Evolutionary conservation across 2,888 invertebrate species (phyloP).

Genomic region (Drosophila borborema): DNA sequence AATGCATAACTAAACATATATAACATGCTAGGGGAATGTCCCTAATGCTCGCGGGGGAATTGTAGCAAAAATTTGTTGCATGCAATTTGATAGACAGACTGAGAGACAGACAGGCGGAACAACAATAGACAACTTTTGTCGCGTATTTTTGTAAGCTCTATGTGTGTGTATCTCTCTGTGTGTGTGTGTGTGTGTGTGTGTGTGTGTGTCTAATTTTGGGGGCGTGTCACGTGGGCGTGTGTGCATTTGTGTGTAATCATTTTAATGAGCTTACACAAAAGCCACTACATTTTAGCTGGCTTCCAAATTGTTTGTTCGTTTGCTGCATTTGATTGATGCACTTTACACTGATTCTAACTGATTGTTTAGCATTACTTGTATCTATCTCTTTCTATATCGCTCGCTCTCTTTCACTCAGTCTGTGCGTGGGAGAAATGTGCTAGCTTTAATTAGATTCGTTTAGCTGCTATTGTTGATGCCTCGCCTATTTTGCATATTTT

Average conservation of each 20-base stretch:
- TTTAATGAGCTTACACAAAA: constrained; percentile 78
- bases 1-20: constrained; percentile 74
- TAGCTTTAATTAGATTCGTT: constrained; percentile 55
- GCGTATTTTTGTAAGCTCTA: constrained; percentile 40
- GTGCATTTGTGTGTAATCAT: constrained; percentile 61
- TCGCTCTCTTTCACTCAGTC: not conserved
- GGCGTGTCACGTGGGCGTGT: constrained; percentile 38
- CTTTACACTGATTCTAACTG: constrained; percentile 37
- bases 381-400: no score
- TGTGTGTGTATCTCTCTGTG: constrained; percentile 16
- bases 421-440: constrained; percentile 39
- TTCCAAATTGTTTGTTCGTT: constrained; percentile 44
- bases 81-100: constrained; percentile 54
- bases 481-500: constrained; percentile 32
- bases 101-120: not conserved
- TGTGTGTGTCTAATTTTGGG: constrained; percentile 23
- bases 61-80: constrained; percentile 52
- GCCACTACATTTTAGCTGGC: constrained; percentile 57
- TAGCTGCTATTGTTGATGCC: constrained; percentile 1
- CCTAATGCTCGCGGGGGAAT: constrained; percentile 11
- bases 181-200: constrained; percentile 22
- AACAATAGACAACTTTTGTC: constrained; percentile 59
- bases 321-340: constrained; percentile 62
- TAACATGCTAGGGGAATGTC: constrained; percentile 6
- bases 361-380: constrained; percentile 30